Evolutionary conservation across 2,888 invertebrate genomes (phyloP).

Genomic region (Melolontha melolontha): DNA sequence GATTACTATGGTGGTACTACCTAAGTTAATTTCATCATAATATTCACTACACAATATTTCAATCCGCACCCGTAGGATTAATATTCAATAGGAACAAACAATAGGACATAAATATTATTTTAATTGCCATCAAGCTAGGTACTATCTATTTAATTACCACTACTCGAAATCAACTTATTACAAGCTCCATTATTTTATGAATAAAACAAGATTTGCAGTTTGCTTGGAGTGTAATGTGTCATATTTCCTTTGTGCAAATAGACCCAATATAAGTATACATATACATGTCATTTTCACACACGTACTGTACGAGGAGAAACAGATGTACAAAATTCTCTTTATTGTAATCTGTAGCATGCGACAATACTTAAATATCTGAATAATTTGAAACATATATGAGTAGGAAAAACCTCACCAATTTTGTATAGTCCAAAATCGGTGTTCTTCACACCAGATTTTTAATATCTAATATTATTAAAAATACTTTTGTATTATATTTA

Average conservation of each 20-base stretch:
- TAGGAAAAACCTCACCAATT: too few species aligned
- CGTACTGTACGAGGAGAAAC: not conserved
- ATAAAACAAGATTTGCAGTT: slow-evolving; percentile 11
- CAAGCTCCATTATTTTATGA: slow-evolving; percentile 21
- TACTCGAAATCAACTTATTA: slow-evolving; percentile 11
- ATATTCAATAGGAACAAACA: slow-evolving; percentile 34
- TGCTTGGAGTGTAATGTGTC: not conserved
- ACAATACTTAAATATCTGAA: too few species aligned
- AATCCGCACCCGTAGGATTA: slow-evolving; percentile 19
- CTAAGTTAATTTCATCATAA: not conserved
- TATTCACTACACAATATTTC: slow-evolving; percentile 13
- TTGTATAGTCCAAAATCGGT: too few species aligned
- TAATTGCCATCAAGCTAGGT: slow-evolving; percentile 17
- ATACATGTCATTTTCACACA: not conserved
- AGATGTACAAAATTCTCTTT: too few species aligned
- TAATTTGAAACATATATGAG: too few species aligned
- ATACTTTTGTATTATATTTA: too few species aligned
- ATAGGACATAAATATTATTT: slow-evolving; percentile 33
- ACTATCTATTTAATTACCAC: slow-evolving; percentile 31
- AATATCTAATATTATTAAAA: too few species aligned
- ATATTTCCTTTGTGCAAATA: slow-evolving; percentile 19
- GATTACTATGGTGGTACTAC: slow-evolving; percentile 4
- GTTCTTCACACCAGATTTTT: too few species aligned
- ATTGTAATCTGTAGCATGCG: too few species aligned
- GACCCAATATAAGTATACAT: not conserved